phyloP scores from a whole-genome alignment of 2,797 vertebrate genomes.

The Gorsachius magnificus region DNA sequence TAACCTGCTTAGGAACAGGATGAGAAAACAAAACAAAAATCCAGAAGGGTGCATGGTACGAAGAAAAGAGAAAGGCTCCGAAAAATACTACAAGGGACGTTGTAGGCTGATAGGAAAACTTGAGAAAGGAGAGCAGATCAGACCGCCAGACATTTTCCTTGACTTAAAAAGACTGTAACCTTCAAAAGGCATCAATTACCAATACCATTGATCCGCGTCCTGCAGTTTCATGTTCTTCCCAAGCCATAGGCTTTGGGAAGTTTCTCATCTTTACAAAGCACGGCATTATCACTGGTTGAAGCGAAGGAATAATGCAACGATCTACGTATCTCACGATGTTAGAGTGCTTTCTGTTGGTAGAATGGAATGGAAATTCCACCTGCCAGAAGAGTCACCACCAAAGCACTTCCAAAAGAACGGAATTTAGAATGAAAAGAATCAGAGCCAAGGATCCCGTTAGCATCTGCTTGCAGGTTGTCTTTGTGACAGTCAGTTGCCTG shows the following conservation, averaged over 20 bases:
- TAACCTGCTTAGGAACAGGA: neutral
- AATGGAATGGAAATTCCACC: neutral
- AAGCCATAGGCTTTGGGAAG: neutral
- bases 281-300: neutral
- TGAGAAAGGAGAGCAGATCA: neutral
- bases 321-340: neutral
- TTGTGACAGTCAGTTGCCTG: neutral
- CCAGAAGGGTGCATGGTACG: neutral
- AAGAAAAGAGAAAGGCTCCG: neutral
- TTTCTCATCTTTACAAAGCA: neutral
- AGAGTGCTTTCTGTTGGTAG: neutral
- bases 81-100: neutral
- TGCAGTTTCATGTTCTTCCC: neutral
- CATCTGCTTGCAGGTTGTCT: neutral
- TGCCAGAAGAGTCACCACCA: neutral
- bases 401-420: neutral
- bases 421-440: neutral
- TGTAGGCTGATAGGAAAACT: neutral
- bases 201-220: accelerated
- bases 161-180: neutral
- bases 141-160: neutral
- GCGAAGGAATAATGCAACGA: neutral
- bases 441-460: neutral
- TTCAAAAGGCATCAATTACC: neutral
- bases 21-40: neutral